phyloP scores from a whole-genome alignment of 2,797 vertebrate genomes.

The Gadopsis bispinosus region DNA sequence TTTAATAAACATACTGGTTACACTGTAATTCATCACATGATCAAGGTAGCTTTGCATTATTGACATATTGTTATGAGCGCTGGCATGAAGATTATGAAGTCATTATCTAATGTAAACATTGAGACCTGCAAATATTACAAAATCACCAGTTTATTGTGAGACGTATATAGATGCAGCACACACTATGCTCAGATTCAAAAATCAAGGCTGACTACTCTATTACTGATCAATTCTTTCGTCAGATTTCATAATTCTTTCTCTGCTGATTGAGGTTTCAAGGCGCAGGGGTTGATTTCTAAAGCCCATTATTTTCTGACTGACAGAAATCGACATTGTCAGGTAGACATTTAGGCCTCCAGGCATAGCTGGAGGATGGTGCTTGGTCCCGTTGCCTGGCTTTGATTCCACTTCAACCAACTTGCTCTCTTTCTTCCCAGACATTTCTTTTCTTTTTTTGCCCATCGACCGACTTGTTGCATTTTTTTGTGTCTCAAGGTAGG shows the following conservation, averaged over 20 bases:
- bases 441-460: constrained; percentile 14
- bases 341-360: constrained; percentile 76
- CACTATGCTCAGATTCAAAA: constrained; percentile 33
- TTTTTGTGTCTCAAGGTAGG: constrained; percentile 47
- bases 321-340: constrained; percentile 79
- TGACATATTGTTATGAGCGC: constrained; percentile 39
- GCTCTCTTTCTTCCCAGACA: constrained; percentile 41
- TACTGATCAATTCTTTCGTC: constrained; percentile 70
- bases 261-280: constrained; percentile 71
- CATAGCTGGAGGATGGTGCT: constrained; percentile 72
- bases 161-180: constrained; percentile 21
- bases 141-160: background rate
- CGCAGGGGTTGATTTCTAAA: constrained; percentile 70
- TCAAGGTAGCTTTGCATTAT: constrained; percentile 51
- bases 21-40: constrained; percentile 54
- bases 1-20: constrained; percentile 60
- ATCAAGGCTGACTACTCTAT: constrained; percentile 49
- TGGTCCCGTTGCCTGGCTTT: constrained; percentile 64
- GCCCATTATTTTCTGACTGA: constrained; percentile 79
- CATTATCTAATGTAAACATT: background rate
- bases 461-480: constrained; percentile 57
- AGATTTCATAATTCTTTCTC: constrained; percentile 62
- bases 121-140: constrained; percentile 3
- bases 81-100: constrained; percentile 16
- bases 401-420: constrained; percentile 72